Conservation (phyloP, 2,888 invertebrate genomes). For the Amblyjoppa fuscipennis region DNA sequence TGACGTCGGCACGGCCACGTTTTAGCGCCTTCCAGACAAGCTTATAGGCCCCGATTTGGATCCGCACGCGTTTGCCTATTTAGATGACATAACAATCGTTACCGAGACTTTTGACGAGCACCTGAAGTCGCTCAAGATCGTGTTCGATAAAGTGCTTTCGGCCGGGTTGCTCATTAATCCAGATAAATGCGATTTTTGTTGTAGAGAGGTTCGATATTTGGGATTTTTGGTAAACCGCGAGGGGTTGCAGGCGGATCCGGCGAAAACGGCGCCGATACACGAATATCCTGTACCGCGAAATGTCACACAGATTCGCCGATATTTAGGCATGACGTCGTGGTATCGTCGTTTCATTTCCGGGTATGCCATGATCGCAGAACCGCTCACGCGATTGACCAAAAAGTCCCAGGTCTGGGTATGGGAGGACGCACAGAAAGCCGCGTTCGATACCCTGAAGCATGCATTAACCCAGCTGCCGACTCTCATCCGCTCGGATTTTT, state of each 20-base stretch:
- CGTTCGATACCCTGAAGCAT: not conserved
- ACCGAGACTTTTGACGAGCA: conserved; percentile 39
- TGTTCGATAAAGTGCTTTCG: conserved; percentile 6
- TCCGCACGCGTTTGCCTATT: conserved; percentile 56
- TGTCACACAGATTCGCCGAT: not conserved
- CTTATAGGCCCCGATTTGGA: conserved; percentile 70
- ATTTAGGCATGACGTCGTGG: conserved; percentile 34
- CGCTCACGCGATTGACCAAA: not conserved
- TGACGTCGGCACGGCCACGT: conserved; percentile 74
- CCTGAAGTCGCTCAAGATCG: conserved; percentile 5
- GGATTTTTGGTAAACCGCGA: conserved; percentile 27
- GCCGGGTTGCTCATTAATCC: conserved; percentile 29
- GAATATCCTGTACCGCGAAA: not conserved
- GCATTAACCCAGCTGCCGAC: not conserved
- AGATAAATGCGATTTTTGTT: not conserved
- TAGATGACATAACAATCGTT: conserved; percentile 63
- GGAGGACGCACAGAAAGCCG: not conserved
- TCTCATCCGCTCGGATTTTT: not conserved
- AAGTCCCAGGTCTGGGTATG: not conserved
- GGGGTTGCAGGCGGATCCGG: conserved; percentile 33
- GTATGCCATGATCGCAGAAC: not conserved
- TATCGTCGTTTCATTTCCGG: conserved; percentile 21
- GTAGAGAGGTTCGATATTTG: conserved; percentile 8
- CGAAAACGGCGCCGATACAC: conserved; percentile 1
- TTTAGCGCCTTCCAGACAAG: conserved; percentile 74